Percentiles rank a stretch among this genome's conserved stretches.
phyloP scores from a whole-genome alignment of 2,113 vertebrate genomes.

The Picathartes gymnocephalus region DNA sequence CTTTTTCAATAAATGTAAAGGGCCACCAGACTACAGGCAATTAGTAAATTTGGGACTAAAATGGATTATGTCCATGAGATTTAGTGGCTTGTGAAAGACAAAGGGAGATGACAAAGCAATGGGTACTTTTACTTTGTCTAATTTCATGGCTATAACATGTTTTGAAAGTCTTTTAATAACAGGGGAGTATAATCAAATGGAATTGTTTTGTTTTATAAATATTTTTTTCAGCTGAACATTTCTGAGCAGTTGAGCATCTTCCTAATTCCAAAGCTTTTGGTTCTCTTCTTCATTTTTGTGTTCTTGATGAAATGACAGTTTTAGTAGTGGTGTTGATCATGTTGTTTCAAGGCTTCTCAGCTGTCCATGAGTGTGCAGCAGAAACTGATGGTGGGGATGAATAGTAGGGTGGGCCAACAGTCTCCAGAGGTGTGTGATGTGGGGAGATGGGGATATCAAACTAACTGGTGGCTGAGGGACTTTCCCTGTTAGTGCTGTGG shows the following conservation, averaged over 20 bases:
- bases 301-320: background rate
- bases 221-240: background rate
- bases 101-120: background rate
- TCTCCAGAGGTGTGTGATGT: rapidly evolving
- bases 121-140: background rate
- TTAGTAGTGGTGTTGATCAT: background rate
- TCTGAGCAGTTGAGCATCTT: background rate
- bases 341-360: background rate
- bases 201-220: background rate
- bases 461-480: background rate
- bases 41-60: background rate
- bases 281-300: background rate
- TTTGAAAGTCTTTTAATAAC: background rate
- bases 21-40: background rate
- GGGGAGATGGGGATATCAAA: background rate
- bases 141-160: background rate
- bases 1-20: background rate
- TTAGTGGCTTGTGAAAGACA: background rate
- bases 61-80: background rate
- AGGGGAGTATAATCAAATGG: background rate
- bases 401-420: background rate
- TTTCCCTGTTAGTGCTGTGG: background rate
- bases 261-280: background rate
- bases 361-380: background rate
- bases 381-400: background rate